Percentiles rank a stretch among this genome's conserved stretches.
phyloP scores from a whole-genome alignment of 2,797 vertebrate genomes.

The Cuniculus paca region DNA sequence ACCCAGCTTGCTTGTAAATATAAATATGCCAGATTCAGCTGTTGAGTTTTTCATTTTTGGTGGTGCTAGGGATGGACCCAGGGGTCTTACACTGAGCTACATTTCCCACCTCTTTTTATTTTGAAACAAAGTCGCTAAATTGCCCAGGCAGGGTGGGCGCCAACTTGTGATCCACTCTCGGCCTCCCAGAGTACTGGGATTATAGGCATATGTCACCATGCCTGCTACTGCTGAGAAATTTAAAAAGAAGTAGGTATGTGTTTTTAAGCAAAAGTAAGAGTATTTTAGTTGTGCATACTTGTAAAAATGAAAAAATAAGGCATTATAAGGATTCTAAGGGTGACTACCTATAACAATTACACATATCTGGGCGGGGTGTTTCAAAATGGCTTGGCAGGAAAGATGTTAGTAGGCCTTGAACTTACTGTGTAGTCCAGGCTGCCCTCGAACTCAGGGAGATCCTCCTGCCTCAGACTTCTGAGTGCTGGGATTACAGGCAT shows the following conservation, averaged over 20 bases:
- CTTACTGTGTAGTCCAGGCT: not conserved
- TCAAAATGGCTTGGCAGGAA: not conserved
- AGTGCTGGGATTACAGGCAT: not conserved
- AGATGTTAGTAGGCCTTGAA: not conserved
- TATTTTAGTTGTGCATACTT: not conserved
- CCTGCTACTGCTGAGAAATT: not conserved
- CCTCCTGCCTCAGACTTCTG: not conserved
- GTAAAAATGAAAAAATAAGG: not conserved
- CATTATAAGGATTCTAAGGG: not conserved
- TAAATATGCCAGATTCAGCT: not conserved
- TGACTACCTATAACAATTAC: not conserved
- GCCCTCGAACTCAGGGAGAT: not conserved
- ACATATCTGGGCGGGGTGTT: not conserved
- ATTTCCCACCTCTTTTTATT: not conserved
- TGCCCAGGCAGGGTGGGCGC: not conserved
- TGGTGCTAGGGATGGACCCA: not conserved
- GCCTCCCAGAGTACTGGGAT: not conserved
- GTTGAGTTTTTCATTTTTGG: not conserved
- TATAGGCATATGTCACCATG: too few relatives aligned
- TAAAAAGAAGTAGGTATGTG: not conserved
- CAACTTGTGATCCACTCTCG: not conserved
- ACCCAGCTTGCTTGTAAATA: not conserved
- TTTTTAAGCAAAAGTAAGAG: not conserved
- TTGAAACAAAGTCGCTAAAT: too few relatives aligned
- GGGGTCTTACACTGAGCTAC: not conserved